phyloP scores from a whole-genome alignment of 2,797 vertebrate genomes.

The Pygocentrus nattereri region DNA sequence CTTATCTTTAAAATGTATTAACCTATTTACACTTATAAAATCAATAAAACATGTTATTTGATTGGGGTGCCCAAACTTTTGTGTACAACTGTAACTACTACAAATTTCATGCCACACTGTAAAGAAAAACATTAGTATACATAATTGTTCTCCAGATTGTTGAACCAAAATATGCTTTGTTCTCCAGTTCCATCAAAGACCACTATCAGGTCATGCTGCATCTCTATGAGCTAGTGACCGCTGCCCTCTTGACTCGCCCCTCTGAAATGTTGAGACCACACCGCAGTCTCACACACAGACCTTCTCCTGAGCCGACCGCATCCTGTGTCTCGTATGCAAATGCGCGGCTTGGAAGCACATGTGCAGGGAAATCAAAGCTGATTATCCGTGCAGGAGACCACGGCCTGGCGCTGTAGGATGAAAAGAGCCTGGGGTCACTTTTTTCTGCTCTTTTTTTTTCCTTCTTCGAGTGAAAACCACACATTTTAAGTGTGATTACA shows the following conservation, averaged over 20 bases:
- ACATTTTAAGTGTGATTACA: conserved; percentile 24
- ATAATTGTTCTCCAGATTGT: neutral
- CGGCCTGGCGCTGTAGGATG: neutral
- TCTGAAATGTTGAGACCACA: neutral
- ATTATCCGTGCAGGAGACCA: conserved; percentile 46
- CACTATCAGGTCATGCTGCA: neutral
- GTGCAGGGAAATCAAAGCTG: conserved; percentile 44
- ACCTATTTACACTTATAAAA: no score
- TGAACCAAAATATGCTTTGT: neutral
- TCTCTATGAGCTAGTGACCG: neutral
- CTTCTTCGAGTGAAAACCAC: conserved; percentile 1
- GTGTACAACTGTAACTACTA: no score
- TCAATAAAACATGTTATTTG: no score
- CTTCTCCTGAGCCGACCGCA: neutral
- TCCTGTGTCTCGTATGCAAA: conserved; percentile 38
- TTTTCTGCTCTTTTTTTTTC: neutral
- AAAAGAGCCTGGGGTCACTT: neutral
- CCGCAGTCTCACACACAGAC: neutral
- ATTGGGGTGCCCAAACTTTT: no score
- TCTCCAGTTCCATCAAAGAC: neutral
- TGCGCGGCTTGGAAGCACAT: conserved; percentile 35
- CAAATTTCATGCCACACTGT: no score
- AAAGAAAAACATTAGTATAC: no score
- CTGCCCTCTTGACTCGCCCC: neutral
- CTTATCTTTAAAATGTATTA: no score